Evolutionary conservation across 2,888 invertebrate genomes (phyloP), one percentile per base, ranked within the genome.

Genomic region (Amorpha juglandis): DNA sequence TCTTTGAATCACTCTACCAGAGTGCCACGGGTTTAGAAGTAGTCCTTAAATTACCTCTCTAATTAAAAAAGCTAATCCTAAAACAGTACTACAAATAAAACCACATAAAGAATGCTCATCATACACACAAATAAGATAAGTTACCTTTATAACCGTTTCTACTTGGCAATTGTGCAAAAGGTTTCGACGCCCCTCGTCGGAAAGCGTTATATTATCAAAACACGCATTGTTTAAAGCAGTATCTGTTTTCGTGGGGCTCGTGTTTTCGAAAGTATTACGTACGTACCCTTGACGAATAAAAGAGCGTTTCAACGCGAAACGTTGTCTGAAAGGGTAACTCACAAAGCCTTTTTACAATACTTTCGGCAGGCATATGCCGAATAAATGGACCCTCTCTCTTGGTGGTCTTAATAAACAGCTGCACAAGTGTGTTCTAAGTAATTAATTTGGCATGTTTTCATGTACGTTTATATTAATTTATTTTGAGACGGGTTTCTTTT

Each of bases 271-370:
- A 53, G 53, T 53, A 53, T 52, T 52, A 38, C 27, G 69, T 69
- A 4, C 27, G 63, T 71, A 78, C 83, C 82, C 82, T 83, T 82
- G 74, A 80, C 82, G 83, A 79, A 90, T 86, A 92, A 92, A 92
- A 91, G 92, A 87, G 82, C 90, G 88, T 88, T 89, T 87, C 87
- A 86, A 81, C 78, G 81, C 78, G 79, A 75, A 80, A 79, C 78
- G 74, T 82, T 83, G 79, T 75, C 78, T 84, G 80, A 88, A 90
- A 87, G 90, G 92, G 88, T 88, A 83, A 78, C 77, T 78, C 74
- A 89, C 86, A 91, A 92, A 86, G 86, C 76, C 84, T 89, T 90
- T 91, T 90, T 89, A 87, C 85, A 88, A 87, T 87, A 89, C 87
- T 88, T 90, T 90, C 71, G 89, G 84, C 85, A 82, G 83, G 80